Percentiles rank a stretch among this genome's conserved stretches.
Evolutionary conservation across 2,113 vertebrate genomes (phyloP).

Genomic region (Heteronetta atricapilla): DNA sequence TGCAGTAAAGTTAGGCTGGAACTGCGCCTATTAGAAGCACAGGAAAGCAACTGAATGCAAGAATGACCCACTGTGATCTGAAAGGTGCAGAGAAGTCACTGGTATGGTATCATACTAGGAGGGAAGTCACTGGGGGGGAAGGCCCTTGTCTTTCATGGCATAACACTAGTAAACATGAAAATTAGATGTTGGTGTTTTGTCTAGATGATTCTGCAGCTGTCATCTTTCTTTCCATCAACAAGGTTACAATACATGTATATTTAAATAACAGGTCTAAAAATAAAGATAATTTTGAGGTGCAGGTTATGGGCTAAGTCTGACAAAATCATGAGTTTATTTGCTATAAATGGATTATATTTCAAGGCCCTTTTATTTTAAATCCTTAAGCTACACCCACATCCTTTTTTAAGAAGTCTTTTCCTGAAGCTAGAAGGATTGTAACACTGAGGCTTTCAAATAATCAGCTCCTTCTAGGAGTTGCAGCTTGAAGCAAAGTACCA

Average conservation of each 20-base stretch:
- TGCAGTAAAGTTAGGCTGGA: constrained; percentile 8
- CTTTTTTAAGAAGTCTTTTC: neutral
- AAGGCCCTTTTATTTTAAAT: constrained; percentile 1
- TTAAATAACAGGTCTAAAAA: constrained; percentile 64
- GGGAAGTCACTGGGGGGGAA: constrained; percentile 44
- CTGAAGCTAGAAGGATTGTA: neutral
- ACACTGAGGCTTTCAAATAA: neutral
- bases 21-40: neutral
- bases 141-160: neutral
- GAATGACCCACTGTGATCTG: constrained; percentile 26
- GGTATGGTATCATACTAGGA: constrained; percentile 11
- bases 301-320: constrained; percentile 43
- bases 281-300: constrained; percentile 58
- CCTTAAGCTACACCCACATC: neutral
- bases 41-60: neutral
- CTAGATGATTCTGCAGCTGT: constrained; percentile 46
- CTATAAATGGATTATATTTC: constrained; percentile 24
- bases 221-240: constrained; percentile 55
- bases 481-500: neutral
- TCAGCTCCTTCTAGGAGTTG: neutral
- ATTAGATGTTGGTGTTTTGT: constrained; percentile 45
- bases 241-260: constrained; percentile 60
- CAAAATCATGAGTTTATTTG: constrained; percentile 2
- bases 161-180: constrained; percentile 58
- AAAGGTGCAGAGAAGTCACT: constrained; percentile 45